Evolutionary conservation across 2,888 invertebrate genomes (phyloP), one percentile per base, ranked within the genome.

Genomic region (Agriopis leucophaearia): DNA sequence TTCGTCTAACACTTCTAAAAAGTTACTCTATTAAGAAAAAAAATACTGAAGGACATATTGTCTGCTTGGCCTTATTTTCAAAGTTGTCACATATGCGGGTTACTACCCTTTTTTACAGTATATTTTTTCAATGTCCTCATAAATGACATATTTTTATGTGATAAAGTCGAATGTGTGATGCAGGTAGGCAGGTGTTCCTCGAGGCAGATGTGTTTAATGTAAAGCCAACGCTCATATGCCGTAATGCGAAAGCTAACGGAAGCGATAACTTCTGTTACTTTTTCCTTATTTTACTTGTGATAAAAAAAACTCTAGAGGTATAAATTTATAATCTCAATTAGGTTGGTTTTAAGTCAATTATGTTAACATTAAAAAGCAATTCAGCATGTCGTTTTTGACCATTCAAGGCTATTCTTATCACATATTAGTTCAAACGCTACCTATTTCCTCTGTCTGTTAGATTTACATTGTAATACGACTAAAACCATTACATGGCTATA

Each of bases 141-240:
- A 73, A 65, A 59, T 54, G 50, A 50, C 66, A 66, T 70, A 55
- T 67, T 56, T 69, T 71, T 62, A 13, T 64, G 47, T 58, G 72
- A 73, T 72, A 71, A 70, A 44, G 36, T 67, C 38, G 9, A 65
- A 68, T 69, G 71, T 69, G 54, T 58, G 69, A 76, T 80, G 81
- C 84, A 82, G 83, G 84, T 82, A 83, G 77, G 79, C 87, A 86
- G 88, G 83, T 88, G 87, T 64, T 13, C 6, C 8, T 36, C 18
- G 54, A 40, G 51, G 68, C 72, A 74, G 72, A 69, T 72, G 74
- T 67, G 56, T 50, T 48, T 51, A 48, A 66, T 27, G 40, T 51
- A 58, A 73, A 64, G 73, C 70, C 27, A 27, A 27, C 64, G 69
- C 35, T 18, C 42, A 63, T 35, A 51, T 8, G 13, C 13, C 48